Base-by-base conservation (phyloP, 2,888 invertebrate species). In the Nomada fucata region DNA sequence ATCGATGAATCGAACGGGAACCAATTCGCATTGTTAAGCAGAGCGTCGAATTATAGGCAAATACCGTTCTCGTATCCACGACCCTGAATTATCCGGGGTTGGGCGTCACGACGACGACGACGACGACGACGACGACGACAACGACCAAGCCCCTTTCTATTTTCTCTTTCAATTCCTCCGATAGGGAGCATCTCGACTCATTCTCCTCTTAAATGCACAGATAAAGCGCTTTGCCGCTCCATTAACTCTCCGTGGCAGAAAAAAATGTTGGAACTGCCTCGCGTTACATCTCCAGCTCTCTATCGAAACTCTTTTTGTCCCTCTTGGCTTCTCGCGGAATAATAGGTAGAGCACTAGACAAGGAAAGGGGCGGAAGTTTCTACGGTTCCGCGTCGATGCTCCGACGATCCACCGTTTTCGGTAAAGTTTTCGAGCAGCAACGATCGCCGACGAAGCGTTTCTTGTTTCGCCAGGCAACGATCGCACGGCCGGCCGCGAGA, bases 191-290 rank as follows among this genome's bases (percentile, higher is more conserved):
- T 50, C 13, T 36, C 71, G 26, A 20, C 63, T 79, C 82, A 44
- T 69, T 60, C 74, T 60, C 64, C 74, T 52, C 75, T 74, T 53
- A 68, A 83, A 78, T 78, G 74, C 78, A 23, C 44, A 83, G 83
- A 83, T 83, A 83, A 83, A 83, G 78, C 75, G 67, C 52, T 68
- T 64, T 75, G 75, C 60, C 83, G 83, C 74, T 75, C 83, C 83
- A 83, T 83, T 83, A 83, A 78, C 59, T 61, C 57, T 63, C 10
- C 61, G 23, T 18, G 29, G 23, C n/a, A 47, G 50, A 44, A 73
- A 73, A 76, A 64, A 70, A 79, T 50, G 9, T 26, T n/a, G 69
- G n/a, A 59, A 68, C 83, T n/a, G 64, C 55, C 20, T 67, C 61
- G 53, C 73, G 59, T 77, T 76, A 67, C 65, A 60, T 65, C 47